These are phyloP conservation scores for Stenichneumon culpator DNA, from an alignment of 2,888 invertebrate species.

Conservation along the genomic window DNA sequence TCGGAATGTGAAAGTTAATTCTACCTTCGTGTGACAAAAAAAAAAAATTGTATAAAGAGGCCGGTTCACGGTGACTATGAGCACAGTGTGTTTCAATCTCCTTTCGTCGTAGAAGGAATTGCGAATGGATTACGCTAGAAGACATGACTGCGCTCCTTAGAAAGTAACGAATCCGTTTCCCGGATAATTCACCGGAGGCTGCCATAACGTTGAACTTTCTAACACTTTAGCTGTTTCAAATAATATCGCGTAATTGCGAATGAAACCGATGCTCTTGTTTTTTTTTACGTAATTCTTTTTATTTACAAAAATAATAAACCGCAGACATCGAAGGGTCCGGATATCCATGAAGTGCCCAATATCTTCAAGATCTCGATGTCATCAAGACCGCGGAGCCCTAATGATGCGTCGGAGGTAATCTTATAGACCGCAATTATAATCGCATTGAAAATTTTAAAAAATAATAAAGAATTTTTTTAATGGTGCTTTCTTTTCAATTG, in stretches of 20 bases:
- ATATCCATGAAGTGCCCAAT: constrained; percentile 47
- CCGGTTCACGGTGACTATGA: neutral
- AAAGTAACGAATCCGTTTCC: constrained; percentile 17
- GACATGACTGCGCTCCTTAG: constrained; percentile 7
- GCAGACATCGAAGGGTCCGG: constrained; percentile 50
- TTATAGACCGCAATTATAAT: neutral
- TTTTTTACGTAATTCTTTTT: neutral
- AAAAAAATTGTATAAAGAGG: neutral
- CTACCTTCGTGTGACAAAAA: neutral
- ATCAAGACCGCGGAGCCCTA: constrained; percentile 8
- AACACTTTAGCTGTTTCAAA: neutral
- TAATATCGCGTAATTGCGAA: neutral
- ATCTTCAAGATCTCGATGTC: constrained; percentile 55
- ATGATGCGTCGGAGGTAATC: constrained; percentile 30
- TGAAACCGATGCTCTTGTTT: neutral
- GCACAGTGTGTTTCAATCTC: neutral
- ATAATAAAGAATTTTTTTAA: too few relatives aligned
- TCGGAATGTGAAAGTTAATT: constrained; percentile 2
- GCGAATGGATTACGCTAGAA: neutral
- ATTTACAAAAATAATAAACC: neutral
- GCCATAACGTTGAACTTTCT: neutral
- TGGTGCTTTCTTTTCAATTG: neutral
- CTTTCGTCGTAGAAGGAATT: neutral
- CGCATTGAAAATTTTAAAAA: neutral
- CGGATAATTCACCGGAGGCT: neutral